These are phyloP conservation scores for Leptatherina wallacei DNA, from an alignment of 2,797 vertebrate genomes.

Conservation along the genomic window DNA sequence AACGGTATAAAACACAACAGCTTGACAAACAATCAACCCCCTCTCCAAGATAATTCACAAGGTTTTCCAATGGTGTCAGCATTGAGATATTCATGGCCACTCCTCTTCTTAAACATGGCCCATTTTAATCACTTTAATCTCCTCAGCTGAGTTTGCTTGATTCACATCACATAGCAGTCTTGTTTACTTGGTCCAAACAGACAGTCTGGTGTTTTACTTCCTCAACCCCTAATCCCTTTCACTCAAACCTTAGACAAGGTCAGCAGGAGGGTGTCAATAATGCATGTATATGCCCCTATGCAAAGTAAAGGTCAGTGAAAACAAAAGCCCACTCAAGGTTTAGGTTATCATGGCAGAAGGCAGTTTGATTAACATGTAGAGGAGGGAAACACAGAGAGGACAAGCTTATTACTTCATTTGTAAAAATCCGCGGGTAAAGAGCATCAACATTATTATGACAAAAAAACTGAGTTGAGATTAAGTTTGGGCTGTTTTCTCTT, in stretches of 20 bases:
- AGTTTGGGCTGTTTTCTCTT: background rate
- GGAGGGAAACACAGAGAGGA: background rate
- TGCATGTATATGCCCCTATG: slow-evolving; percentile 35
- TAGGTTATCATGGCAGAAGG: slow-evolving; percentile 52
- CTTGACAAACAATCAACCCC: slow-evolving; percentile 69
- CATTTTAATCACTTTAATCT: slow-evolving; percentile 52
- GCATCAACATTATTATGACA: background rate
- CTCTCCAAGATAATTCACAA: slow-evolving; percentile 28
- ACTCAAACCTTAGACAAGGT: slow-evolving; percentile 44
- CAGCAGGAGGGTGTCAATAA: slow-evolving; percentile 51
- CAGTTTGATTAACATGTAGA: slow-evolving; percentile 42
- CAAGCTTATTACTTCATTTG: slow-evolving; percentile 5
- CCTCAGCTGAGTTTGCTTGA: slow-evolving; percentile 37
- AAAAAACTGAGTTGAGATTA: background rate
- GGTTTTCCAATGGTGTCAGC: slow-evolving; percentile 26
- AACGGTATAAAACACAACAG: slow-evolving; percentile 66
- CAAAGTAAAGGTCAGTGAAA: slow-evolving; percentile 56
- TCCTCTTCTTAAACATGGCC: slow-evolving; percentile 23
- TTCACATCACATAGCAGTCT: slow-evolving; percentile 36
- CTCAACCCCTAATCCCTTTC: slow-evolving; percentile 58
- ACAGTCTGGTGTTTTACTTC: slow-evolving; percentile 40
- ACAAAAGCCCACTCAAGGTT: slow-evolving; percentile 47
- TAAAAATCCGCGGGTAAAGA: background rate
- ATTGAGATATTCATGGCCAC: slow-evolving; percentile 51
- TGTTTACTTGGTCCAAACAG: slow-evolving; percentile 49